phyloP scores from a whole-genome alignment of 2,113 vertebrate species.

The Hypocryptadius cinnamomeus region DNA sequence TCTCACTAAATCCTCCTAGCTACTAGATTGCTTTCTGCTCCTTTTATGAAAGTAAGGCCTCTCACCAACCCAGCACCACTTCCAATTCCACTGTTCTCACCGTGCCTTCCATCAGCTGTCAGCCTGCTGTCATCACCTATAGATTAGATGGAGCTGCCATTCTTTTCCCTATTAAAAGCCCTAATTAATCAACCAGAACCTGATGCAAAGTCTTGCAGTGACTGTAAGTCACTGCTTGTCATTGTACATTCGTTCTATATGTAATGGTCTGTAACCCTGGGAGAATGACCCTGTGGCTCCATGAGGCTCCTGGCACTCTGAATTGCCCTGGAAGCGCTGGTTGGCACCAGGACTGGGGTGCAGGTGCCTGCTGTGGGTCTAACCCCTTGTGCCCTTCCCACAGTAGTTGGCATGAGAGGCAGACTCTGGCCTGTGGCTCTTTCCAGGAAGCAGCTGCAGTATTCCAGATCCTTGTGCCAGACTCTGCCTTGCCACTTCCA shows the following conservation, averaged over 20 bases:
- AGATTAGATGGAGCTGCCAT: neutral
- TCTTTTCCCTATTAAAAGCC: neutral
- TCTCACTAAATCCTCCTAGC: neutral
- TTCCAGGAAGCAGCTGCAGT: neutral
- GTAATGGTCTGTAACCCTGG: neutral
- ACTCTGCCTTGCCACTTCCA: neutral
- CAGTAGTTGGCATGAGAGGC: rapidly evolving
- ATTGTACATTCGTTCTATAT: neutral
- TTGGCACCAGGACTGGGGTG: neutral
- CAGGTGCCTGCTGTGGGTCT: neutral
- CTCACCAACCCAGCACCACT: neutral
- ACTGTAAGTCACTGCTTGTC: neutral
- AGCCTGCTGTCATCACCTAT: neutral
- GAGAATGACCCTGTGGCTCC: neutral
- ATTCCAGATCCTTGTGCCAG: neutral
- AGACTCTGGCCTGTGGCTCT: neutral
- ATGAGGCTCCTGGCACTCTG: neutral
- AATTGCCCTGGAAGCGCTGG: neutral
- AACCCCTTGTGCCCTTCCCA: neutral
- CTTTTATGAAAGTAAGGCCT: neutral
- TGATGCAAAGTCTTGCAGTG: neutral
- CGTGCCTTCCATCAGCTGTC: neutral
- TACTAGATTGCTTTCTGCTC: neutral
- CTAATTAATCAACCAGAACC: neutral
- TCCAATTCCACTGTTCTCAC: neutral